A percentile compares a stretch with the other conserved stretches of the same genome.
Conservation (phyloP, 2,797 vertebrate genomes). For the Pygocentrus nattereri region DNA sequence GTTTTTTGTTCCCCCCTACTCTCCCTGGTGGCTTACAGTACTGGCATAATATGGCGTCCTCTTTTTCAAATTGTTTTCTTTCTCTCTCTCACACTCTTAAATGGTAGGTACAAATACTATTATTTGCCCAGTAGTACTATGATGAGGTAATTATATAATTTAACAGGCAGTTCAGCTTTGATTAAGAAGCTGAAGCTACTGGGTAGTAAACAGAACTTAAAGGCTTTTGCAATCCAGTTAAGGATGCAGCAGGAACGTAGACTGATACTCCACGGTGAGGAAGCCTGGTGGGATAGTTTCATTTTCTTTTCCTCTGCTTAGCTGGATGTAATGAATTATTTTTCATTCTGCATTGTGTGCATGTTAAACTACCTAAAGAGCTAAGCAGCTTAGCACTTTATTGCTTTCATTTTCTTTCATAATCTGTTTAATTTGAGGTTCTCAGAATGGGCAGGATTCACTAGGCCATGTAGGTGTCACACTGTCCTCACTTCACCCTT, state of each 20-base stretch:
- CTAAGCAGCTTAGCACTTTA: slow-evolving; percentile 37
- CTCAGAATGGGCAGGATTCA: background rate
- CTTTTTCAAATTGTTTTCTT: background rate
- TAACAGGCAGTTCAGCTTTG: slow-evolving; percentile 51
- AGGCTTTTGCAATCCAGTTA: background rate
- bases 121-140: slow-evolving; percentile 31
- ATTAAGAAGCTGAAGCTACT: slow-evolving; percentile 28
- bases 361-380: slow-evolving; percentile 46
- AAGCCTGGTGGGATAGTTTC: slow-evolving; percentile 24
- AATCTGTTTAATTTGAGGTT: slow-evolving; percentile 9
- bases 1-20: background rate
- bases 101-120: slow-evolving; percentile 3
- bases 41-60: background rate
- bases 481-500: background rate
- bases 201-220: background rate
- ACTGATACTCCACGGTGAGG: background rate
- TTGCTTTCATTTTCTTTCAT: background rate
- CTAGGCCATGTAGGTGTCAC: background rate
- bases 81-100: background rate
- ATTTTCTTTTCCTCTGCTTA: slow-evolving; percentile 47
- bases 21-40: background rate
- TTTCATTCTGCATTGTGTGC: slow-evolving; percentile 45
- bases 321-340: slow-evolving; percentile 47
- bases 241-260: background rate
- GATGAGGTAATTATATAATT: slow-evolving; percentile 50